A percentile compares a stretch with the other conserved stretches of the same genome.
Evolutionary conservation across 37 sponge, comb jelly and placozoan species (phyloP).

Genomic region (Haliclona indistincta): DNA sequence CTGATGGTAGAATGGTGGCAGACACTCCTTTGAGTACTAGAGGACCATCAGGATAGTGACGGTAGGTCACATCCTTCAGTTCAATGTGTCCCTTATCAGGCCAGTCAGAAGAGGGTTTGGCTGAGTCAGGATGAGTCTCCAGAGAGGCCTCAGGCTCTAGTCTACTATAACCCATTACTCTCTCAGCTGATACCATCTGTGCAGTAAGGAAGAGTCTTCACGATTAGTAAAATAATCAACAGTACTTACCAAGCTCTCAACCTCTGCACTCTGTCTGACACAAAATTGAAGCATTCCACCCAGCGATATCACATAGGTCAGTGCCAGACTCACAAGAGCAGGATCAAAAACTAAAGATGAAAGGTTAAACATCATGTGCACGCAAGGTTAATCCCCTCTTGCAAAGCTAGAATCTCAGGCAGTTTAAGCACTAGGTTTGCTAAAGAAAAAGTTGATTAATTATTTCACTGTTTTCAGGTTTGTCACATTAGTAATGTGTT

Average conservation of each 20-base stretch:
- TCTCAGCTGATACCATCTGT: constrained; percentile 82
- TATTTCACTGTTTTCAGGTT: too few relatives aligned
- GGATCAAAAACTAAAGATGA: too few relatives aligned
- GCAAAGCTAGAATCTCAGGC: too few relatives aligned
- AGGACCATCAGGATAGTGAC: constrained; percentile 41
- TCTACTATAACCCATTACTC: constrained; percentile 57
- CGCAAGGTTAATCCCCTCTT: too few relatives aligned
- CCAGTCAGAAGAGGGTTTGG: constrained; percentile 60
- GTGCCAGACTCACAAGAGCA: constrained; percentile 71
- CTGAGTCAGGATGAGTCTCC: constrained; percentile 23
- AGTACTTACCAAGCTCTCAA: too few relatives aligned
- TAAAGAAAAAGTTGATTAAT: too few relatives aligned
- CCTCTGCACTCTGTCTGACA: constrained; percentile 79
- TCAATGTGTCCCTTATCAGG: constrained; percentile 54
- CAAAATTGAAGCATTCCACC: constrained; percentile 79
- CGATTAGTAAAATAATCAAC: too few relatives aligned
- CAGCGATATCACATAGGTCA: constrained; percentile 72
- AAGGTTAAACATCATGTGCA: too few relatives aligned
- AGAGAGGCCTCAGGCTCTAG: constrained; percentile 55
- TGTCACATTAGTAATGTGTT: too few relatives aligned
- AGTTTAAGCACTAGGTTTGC: too few relatives aligned
- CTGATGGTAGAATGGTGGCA: constrained; percentile 45
- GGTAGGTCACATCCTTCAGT: constrained; percentile 41
- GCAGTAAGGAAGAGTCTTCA: too few relatives aligned
- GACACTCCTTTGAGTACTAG: constrained; percentile 57